Evolutionary conservation across 2,113 vertebrate species (phyloP).

Genomic region (Dinomys branickii): DNA sequence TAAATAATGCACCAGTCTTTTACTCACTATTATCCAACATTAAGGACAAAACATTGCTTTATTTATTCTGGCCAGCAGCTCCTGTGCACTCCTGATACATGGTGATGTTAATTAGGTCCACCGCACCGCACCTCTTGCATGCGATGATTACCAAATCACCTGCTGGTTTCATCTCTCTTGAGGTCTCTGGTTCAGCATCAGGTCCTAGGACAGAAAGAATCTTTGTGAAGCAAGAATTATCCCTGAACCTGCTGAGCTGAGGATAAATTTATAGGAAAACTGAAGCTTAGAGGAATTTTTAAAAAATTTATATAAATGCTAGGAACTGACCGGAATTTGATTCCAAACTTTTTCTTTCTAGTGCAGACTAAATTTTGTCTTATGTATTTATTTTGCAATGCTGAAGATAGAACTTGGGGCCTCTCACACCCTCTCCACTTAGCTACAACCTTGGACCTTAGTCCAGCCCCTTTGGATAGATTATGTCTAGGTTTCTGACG

Average conservation of each 20-base stretch:
- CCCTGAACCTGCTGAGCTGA: not conserved
- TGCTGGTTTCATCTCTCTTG: slow-evolving; percentile 38
- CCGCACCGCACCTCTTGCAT: not conserved
- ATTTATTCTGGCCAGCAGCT: slow-evolving; percentile 62
- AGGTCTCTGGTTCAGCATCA: slow-evolving; percentile 44
- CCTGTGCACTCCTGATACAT: not conserved
- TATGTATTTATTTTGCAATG: not conserved
- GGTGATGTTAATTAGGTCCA: slow-evolving; percentile 58
- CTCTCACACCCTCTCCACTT: not conserved
- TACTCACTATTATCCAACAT: slow-evolving; percentile 45
- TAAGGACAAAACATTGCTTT: slow-evolving; percentile 58
- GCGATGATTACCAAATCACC: not conserved
- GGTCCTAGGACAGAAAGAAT: slow-evolving; percentile 64
- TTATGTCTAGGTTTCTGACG: not conserved
- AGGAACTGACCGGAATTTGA: not conserved
- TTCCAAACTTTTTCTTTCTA: not conserved
- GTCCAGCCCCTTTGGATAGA: not conserved
- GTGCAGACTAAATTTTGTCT: not conserved
- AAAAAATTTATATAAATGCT: not conserved
- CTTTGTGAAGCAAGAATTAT: slow-evolving; percentile 39
- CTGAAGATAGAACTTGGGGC: not conserved
- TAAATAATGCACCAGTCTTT: not conserved
- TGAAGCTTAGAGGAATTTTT: not conserved
- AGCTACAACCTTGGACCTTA: not conserved
- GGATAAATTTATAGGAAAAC: not conserved